phyloP scores from a whole-genome alignment of 2,888 invertebrate species.

The Mythimna albipuncta region DNA sequence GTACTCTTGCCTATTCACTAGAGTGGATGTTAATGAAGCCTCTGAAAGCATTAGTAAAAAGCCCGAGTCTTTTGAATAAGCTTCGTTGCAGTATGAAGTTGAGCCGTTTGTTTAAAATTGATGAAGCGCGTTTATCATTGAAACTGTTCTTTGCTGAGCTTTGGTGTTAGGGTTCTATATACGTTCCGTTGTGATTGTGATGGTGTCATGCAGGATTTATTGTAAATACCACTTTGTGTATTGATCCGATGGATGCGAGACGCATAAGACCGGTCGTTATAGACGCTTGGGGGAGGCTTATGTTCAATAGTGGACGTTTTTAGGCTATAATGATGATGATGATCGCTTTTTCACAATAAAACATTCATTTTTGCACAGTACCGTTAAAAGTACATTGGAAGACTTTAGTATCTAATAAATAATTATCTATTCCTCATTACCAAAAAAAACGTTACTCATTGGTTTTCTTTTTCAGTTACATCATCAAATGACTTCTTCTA shows the following conservation, averaged over 20 bases:
- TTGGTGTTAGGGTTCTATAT: conserved; percentile 35
- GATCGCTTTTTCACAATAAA: background rate
- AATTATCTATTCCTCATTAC: too few relatives aligned
- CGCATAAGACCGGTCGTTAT: too few relatives aligned
- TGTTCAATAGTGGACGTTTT: too few relatives aligned
- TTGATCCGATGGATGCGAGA: too few relatives aligned
- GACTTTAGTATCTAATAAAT: too few relatives aligned
- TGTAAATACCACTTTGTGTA: background rate
- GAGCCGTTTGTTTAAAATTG: conserved; percentile 76
- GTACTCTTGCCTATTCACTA: conserved; percentile 81
- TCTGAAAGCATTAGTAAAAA: conserved; percentile 87
- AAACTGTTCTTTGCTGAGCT: conserved; percentile 54
- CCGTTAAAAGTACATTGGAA: too few relatives aligned
- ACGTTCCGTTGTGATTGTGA: conserved; percentile 19
- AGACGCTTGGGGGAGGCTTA: too few relatives aligned
- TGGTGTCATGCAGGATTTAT: conserved; percentile 22
- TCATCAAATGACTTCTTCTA: too few relatives aligned
- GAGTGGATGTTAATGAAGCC: conserved; percentile 87
- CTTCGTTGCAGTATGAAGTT: conserved; percentile 73
- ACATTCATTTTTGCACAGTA: background rate
- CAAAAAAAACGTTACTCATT: too few relatives aligned
- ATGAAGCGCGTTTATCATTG: conserved; percentile 72
- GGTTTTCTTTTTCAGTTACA: too few relatives aligned
- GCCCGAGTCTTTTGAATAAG: conserved; percentile 80
- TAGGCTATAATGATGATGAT: too few relatives aligned